A percentile compares a stretch with the other conserved stretches of the same genome.
These are phyloP conservation scores for Pandemis heparana DNA, from an alignment of 2,888 invertebrate species.

Conservation along the genomic window DNA sequence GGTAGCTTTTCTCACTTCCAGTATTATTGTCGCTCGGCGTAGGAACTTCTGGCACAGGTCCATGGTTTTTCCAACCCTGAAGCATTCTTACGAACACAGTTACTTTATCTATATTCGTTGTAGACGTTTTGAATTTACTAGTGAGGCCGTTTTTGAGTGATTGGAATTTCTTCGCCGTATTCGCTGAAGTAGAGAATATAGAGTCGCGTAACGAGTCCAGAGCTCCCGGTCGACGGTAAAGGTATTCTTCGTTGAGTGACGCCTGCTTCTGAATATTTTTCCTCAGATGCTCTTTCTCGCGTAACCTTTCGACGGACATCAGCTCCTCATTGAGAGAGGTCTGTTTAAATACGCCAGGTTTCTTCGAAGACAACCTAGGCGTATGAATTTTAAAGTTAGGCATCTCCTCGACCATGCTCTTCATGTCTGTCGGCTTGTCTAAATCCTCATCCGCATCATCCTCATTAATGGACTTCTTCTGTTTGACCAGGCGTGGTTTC, in stretches of 20 bases:
- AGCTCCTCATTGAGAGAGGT: conserved; percentile 95
- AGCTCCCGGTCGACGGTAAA: conserved; percentile 88
- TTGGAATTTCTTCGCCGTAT: conserved; percentile 91
- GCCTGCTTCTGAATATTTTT: conserved; percentile 96
- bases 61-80: conserved; percentile 91
- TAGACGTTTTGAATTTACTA: conserved; percentile 93
- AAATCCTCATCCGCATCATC: conserved; percentile 88
- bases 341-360: conserved; percentile 90
- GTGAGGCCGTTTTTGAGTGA: conserved; percentile 93
- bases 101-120: conserved; percentile 93
- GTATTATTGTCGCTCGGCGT: conserved; percentile 79
- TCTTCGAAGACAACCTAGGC: conserved; percentile 74
- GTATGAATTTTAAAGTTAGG: conserved; percentile 88
- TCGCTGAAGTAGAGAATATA: conserved; percentile 89
- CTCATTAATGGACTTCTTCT: conserved; percentile 93
- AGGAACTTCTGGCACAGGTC: conserved; percentile 78
- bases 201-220: conserved; percentile 90
- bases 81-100: conserved; percentile 94
- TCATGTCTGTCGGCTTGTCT: conserved; percentile 89
- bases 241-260: conserved; percentile 94
- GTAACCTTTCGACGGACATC: conserved; percentile 93
- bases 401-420: conserved; percentile 87
- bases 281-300: conserved; percentile 93
- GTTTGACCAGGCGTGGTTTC: conserved; percentile 92
- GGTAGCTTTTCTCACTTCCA: conserved; percentile 72